phyloP scores from a whole-genome alignment of 2,888 invertebrate genomes.

The Himalopsyche anomala region DNA sequence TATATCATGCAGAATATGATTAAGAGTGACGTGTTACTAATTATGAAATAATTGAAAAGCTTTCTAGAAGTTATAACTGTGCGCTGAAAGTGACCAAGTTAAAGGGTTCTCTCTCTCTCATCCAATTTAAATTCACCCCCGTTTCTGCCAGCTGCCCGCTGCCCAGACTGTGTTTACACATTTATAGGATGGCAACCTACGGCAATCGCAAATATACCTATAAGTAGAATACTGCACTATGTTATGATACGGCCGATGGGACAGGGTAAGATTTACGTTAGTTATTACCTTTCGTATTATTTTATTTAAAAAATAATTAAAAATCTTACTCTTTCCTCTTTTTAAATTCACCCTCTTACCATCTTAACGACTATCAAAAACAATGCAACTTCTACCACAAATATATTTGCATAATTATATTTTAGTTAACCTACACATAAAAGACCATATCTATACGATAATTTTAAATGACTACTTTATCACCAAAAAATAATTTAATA shows the following conservation, averaged over 20 bases:
- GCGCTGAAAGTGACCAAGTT: constrained; percentile 49
- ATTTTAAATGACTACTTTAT: too few relatives aligned
- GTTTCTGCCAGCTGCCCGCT: constrained; percentile 23
- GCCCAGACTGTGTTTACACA: constrained; percentile 61
- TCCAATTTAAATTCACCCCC: constrained; percentile 60
- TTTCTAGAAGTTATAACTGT: constrained; percentile 22
- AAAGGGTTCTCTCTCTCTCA: constrained; percentile 43
- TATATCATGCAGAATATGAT: constrained; percentile 21
- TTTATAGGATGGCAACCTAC: constrained; percentile 53
- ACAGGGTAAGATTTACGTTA: background rate
- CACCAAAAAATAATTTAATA: too few relatives aligned
- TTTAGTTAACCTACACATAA: too few relatives aligned
- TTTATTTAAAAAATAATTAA: too few relatives aligned
- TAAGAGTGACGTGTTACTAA: constrained; percentile 28
- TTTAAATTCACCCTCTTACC: too few relatives aligned
- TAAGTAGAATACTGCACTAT: background rate
- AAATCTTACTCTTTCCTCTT: too few relatives aligned
- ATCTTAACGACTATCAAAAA: too few relatives aligned
- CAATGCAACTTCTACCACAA: too few relatives aligned
- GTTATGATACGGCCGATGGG: background rate
- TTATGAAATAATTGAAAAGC: constrained; percentile 52
- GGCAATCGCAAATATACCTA: background rate
- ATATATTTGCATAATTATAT: too few relatives aligned
- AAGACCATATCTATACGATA: too few relatives aligned
- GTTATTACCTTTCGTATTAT: too few relatives aligned